Evolutionary conservation across 92 coral and sea anemone genomes (phyloP), one percentile per base, ranked within the genome.

Genomic region (Epizoanthus ramosus): DNA sequence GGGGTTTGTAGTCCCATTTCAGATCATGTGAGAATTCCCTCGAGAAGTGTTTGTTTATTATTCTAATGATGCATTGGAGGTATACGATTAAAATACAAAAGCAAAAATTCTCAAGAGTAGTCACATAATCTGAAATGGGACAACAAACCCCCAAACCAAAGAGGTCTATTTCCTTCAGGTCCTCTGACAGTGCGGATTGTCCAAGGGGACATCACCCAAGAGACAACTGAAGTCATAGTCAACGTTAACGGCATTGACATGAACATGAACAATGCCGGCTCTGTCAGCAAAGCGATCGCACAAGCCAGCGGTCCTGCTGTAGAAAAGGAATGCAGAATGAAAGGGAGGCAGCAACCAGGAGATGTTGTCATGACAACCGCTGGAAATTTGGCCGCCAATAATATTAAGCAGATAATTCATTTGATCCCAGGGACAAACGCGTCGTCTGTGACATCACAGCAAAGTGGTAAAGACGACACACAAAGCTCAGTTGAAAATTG

Each of bases 191-290:
- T 87, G 15, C 43, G 83, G 59, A 57, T 87, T 23, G 54, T 75
- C 52, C 84, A 87, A 63, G 91, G 91, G 3, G 68, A 67, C 72
- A 33, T 87, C 59, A 82, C 83, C 18, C 19, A 67, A 61, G 87
- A 87, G 68, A 73, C 69, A 24, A 84, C 88, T 15, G 96, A 92
- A 43, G 96, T 92, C 79, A 92, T 92, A 12, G 88, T 92, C 1
- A 92, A 90, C 63, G 88, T 92, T 18, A 87, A 25, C 67, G 64
- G 91, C 65, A 80, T 64, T 35, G 91, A 89, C 16, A 81, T 92
- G 93, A 79, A 75, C 67, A 69, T 92, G 93, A 23, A 61, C 10
- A 73, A 16, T n/a, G 93, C 95, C 24, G 95, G 93, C 0, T 83
- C 64, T 7, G 39, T 89, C 18, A 92, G 95, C 81, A 87, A 84